Base-by-base conservation (phyloP, 2,888 invertebrate genomes). In the Acrocyrtus sp. region DNA sequence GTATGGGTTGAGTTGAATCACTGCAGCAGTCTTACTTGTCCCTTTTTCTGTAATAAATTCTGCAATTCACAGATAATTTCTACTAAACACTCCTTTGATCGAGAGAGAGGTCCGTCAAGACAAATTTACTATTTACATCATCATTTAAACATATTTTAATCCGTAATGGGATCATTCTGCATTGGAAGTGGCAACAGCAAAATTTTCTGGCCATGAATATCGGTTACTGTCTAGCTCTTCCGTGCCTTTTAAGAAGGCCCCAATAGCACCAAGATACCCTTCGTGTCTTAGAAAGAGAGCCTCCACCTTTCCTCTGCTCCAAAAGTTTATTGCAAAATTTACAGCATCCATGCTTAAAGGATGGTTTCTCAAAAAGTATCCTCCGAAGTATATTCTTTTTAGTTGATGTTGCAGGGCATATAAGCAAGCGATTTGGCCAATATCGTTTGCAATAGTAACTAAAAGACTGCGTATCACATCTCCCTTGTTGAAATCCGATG, bases 341-440 rank as follows among this genome's bases (percentile, higher is more conserved):
- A 91, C 87, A 3, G 89, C 89, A 80, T 90, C 88, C 90, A 91
- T 90, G 63, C 89, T 90, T 5, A 90, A 83, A 1, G 89, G 89
- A 83, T 90, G 90, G 80, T 90, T 90, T 43, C 90, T 85, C 41
- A 91, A 85, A 82, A 91, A 90, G 82, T 89, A 90, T 15, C 90
- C 91, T 41, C 90, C 90, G 83, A 91, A 90, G 80, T 90, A 90
- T 39, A 91, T 88, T 83, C 87, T 84, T 3, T 87, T 87, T 73
- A 90, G 84, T 21, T 87, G 85, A 81, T 89, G 88, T 78, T 88
- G 86, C 83, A 88, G 86, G n/a, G 90, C 90, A 81, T 90, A 88
- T 2, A 91, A 86, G 82, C 87, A 89, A 45, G 90, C 89, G 70
- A 90, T 88, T 84, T 91, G 90, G n/a, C 90, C 90, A 67, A 91